Evolutionary conservation across 2,888 invertebrate genomes (phyloP).

Genomic region (Pristionchus exspectatus): DNA sequence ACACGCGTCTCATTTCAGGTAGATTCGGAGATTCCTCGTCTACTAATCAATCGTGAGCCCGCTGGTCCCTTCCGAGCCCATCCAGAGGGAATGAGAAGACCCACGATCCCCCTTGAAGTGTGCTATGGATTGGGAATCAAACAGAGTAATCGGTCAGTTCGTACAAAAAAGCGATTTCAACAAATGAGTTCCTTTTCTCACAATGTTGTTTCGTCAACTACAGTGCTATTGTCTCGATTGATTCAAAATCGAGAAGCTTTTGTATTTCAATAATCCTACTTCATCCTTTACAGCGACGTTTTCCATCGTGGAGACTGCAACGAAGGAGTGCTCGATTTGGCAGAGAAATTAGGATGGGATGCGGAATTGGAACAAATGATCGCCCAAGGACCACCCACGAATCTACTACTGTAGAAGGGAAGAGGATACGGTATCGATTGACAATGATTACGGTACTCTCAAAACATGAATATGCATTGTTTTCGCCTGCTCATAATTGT

Average conservation of each 20-base stretch:
- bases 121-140: slow-evolving; percentile 59
- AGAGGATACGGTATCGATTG: not conserved
- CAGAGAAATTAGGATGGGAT: slow-evolving; percentile 80
- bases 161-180: not conserved
- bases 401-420: slow-evolving; percentile 36
- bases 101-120: slow-evolving; percentile 54
- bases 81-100: slow-evolving; percentile 54
- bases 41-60: slow-evolving; percentile 91
- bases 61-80: slow-evolving; percentile 81
- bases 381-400: slow-evolving; percentile 52
- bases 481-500: not conserved
- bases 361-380: slow-evolving; percentile 68
- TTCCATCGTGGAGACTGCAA: slow-evolving; percentile 80
- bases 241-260: not conserved
- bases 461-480: not conserved
- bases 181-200: not conserved
- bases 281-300: slow-evolving; percentile 79
- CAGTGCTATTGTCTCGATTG: not conserved
- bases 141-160: slow-evolving; percentile 61
- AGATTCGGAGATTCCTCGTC: slow-evolving; percentile 86
- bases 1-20: slow-evolving; percentile 76
- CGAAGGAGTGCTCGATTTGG: slow-evolving; percentile 79
- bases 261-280: not conserved
- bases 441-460: not conserved
- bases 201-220: not conserved